Evolutionary conservation across 2,888 invertebrate species (phyloP), one percentile per base, ranked within the genome.

Genomic region (Nematopogon swammerdamellus): DNA sequence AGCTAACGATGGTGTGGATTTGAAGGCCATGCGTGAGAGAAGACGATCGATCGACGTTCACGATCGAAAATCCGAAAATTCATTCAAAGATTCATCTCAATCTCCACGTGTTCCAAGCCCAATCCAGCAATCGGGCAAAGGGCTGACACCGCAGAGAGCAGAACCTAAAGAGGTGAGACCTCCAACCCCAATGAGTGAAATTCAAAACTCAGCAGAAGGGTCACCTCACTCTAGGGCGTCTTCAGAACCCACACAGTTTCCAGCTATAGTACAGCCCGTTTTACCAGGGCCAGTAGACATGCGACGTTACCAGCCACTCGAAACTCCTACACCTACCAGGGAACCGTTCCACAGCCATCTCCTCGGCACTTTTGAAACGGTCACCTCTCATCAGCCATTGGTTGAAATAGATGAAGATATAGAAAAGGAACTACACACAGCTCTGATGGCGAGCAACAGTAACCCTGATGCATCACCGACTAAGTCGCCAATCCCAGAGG

Each of bases 241-340:
- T 2, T 18, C 49, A 54, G 46, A 55, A 55, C 49, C 43, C 17
- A 53, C 48, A 25, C 45, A 49, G 46, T 51, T 46, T 29, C 50
- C 50, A 18, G 68, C 84, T 45, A 81, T 85, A 46, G 88, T 89
- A 6, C 82, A 85, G 56, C 88, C 91, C 0, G 84, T 92, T 48
- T 67, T 93, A 54, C 92, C 93, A 0, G 93, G 92, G 1, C 93
- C 93, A 0, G 93, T 93, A 0, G 92, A 93, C 64, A 93, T 93
- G 93, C 85, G 93, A 49, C 92, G 92, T 0, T 93, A 93, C 64
- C 90, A 86, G 61, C 74, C 81, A 1, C 79, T 82, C 52, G 87
- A 86, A 54, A 80, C 81, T 19, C 81, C 82, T 51, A 72, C 75
- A 2, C 82, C 83, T 1, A 80, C 84, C 18, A 74, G 73, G 4